Evolutionary conservation across 1,140 invertebrate species (phyloP), one percentile per base, ranked within the genome.

Genomic region (Drosophila ercepeae): DNA sequence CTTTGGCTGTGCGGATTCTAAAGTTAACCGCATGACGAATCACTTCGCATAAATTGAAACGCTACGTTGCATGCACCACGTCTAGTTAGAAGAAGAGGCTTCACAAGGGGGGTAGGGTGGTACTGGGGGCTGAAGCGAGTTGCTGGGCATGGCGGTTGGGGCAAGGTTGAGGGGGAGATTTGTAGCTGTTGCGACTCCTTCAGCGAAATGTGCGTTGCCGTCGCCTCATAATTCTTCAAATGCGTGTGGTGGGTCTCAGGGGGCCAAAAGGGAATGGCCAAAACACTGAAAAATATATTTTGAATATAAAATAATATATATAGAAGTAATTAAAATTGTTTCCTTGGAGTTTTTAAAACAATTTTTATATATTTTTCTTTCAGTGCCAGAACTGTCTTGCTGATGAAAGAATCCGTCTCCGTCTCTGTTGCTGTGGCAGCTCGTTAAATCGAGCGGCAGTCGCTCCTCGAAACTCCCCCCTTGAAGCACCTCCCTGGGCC

Each of bases 21-120:
- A 86, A 86, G 81, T 86, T 86, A 86, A 86, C 82, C 82, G 82
- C 82, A 86, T 86, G 82, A 86, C 82, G 82, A 86, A 86, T 86
- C 82, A 86, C 82, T 86, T 86, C 82, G 82, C 82, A 86, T 86
- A 86, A 86, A 86, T 86, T 86, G 82, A 86, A 86, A 81, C 82
- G 82, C 82, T 86, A 82, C 77, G 77, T 81, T 82, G 82, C 82
- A 88, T 88, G 65, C 64, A 64, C 74, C 61, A 51, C 69, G 73
- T 70, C 71, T 86, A 73, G 72, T 70, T 74, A 69, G 75, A 70
- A 61, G 63, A 41, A 50, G 58, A 53, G 58, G 45, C 51, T 29
- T 21, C 25, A 52, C 45, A 54, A 34, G 58, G 23, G 32, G 57
- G 25, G 9, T 19, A 11, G 6, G 29, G 6, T n/a, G n/a, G n/a